phyloP scores from a whole-genome alignment of 2,888 invertebrate genomes.

The Drepana falcataria region DNA sequence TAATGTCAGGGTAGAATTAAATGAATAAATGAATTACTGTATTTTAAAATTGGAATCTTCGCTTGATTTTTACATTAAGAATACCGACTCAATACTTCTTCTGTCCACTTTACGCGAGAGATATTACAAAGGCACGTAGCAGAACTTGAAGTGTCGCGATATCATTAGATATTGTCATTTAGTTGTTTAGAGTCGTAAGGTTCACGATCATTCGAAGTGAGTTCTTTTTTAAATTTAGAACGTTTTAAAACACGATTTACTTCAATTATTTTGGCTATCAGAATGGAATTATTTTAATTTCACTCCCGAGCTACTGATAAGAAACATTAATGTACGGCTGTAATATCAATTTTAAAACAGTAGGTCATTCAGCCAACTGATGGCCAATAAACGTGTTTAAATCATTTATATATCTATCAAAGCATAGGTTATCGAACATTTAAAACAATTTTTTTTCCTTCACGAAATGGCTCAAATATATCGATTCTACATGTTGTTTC shows the following conservation, averaged over 20 bases:
- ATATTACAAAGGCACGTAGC: constrained; percentile 30
- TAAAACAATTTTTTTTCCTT: neutral
- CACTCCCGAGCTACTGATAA: neutral
- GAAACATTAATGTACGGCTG: neutral
- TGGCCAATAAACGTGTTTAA: neutral
- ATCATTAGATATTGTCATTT: constrained; percentile 49
- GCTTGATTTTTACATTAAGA: constrained; percentile 57
- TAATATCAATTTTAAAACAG: constrained; percentile 1
- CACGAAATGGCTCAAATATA: neutral
- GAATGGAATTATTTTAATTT: neutral
- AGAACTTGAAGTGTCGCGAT: constrained; percentile 53
- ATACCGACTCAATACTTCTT: constrained; percentile 62
- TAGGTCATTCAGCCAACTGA: neutral
- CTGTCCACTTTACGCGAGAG: constrained; percentile 64
- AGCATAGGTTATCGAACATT: neutral
- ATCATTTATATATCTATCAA: neutral
- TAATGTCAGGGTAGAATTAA: constrained; percentile 88
- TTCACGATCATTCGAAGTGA: constrained; percentile 7
- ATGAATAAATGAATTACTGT: constrained; percentile 61
- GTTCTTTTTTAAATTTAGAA: too few species aligned
- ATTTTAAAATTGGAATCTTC: constrained; percentile 53
- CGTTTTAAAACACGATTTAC: too few species aligned
- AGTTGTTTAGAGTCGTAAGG: constrained; percentile 46
- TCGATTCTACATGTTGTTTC: neutral
- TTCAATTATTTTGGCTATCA: neutral